These are phyloP conservation scores for Drosophila melanica DNA, from an alignment of 1,140 invertebrate genomes.

Conservation along the genomic window DNA sequence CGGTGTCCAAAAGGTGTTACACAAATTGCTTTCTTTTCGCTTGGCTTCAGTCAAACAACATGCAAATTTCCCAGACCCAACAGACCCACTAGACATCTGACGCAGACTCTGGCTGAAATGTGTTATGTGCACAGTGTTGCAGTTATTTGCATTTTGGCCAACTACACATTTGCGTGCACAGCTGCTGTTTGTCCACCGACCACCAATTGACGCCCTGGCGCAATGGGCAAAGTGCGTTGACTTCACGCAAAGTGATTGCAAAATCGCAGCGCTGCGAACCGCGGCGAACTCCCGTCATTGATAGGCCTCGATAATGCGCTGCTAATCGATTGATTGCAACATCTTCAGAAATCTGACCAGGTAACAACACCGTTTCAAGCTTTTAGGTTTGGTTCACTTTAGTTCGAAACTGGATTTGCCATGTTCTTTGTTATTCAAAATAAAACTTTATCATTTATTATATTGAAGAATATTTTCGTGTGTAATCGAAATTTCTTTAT, in stretches of 20 bases:
- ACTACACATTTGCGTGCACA: conserved; percentile 16
- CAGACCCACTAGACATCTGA: not conserved
- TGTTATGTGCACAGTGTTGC: conserved; percentile 1
- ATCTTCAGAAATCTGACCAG: too few relatives aligned
- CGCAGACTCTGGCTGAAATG: not conserved
- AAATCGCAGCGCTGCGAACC: conserved; percentile 2
- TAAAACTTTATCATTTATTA: too few relatives aligned
- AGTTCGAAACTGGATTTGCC: too few relatives aligned
- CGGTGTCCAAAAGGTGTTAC: conserved; percentile 18
- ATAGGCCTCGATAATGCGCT: too few relatives aligned
- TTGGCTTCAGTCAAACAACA: not conserved
- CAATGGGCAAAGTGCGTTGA: conserved; percentile 40
- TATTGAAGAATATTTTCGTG: too few relatives aligned
- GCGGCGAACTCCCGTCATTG: not conserved
- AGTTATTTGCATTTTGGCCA: conserved; percentile 30
- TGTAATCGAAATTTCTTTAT: too few relatives aligned
- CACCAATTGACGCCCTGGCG: conserved; percentile 55
- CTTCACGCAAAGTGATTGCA: conserved; percentile 15
- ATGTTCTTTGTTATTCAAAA: too few relatives aligned
- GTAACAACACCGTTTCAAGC: too few relatives aligned
- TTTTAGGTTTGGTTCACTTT: too few relatives aligned
- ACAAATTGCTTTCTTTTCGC: conserved; percentile 12
- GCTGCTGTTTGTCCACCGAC: conserved; percentile 37
- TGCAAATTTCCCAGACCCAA: conserved; percentile 21
- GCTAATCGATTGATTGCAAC: too few relatives aligned